A percentile compares a stretch with the other conserved stretches of the same genome.
Evolutionary conservation across 2,888 invertebrate species (phyloP).

Genomic region (Phragmatobia fuliginosa): DNA sequence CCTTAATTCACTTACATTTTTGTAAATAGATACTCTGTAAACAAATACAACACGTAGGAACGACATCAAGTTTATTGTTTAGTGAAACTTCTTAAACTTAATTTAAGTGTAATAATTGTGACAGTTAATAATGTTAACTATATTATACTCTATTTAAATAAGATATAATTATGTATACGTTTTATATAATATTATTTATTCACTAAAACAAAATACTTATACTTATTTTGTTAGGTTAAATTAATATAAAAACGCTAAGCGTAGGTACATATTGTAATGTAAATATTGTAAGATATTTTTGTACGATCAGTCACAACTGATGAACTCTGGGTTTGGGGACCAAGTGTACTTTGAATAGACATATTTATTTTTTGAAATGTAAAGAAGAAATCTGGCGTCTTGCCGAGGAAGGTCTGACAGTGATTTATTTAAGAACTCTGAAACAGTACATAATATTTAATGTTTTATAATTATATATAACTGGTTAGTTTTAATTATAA

Average conservation of each 20-base stretch:
- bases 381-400: slow-evolving; percentile 18
- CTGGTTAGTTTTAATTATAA: no score
- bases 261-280: slow-evolving; percentile 30
- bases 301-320: slow-evolving; percentile 35
- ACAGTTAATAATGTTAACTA: slow-evolving; percentile 30
- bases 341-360: slow-evolving; percentile 24
- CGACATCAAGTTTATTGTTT: background rate
- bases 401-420: slow-evolving; percentile 14
- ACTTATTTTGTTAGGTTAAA: slow-evolving; percentile 11
- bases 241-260: slow-evolving; percentile 30
- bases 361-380: slow-evolving; percentile 9
- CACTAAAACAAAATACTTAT: slow-evolving; percentile 30
- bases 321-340: slow-evolving; percentile 41
- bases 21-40: background rate
- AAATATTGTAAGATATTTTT: slow-evolving; percentile 52
- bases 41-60: background rate
- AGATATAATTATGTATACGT: slow-evolving; percentile 9
- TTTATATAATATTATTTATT: slow-evolving; percentile 42
- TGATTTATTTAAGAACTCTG: background rate
- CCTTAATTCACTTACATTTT: background rate
- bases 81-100: background rate
- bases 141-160: slow-evolving; percentile 30
- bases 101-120: background rate
- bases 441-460: background rate
- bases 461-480: no score